Evolutionary conservation across 2,113 vertebrate species (phyloP), one percentile per base, ranked within the genome.

Genomic region (Montifringilla adamsi): DNA sequence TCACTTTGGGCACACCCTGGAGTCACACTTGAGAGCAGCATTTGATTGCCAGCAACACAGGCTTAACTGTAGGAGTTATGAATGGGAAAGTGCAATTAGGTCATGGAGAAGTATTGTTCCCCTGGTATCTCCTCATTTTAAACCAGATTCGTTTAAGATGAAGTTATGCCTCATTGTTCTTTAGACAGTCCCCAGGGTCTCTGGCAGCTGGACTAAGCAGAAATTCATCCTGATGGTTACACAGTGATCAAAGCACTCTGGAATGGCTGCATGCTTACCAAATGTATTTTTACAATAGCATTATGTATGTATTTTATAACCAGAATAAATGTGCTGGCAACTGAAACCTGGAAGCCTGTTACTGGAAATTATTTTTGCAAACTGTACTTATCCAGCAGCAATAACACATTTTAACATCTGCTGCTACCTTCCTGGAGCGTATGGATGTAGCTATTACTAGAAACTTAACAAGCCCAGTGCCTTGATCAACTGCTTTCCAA

Each of bases 361-460:
- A 77, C 64, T 85, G 75, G 81, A 92, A 95, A 78, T 76, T 43
- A 77, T 91, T 97, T 96, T 96, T 67, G 39, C 64, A 94, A 93
- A 91, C 73, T 89, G 31, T 77, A 93, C 91, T 95, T 94, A 96
- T 89, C 77, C 83, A 63, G 68, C 50, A 47, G 85, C 76, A 93
- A 75, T 90, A 91, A 90, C 60, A 56, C 76, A 81, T 93, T 96
- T 94, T 78, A 96, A 89, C 90, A 87, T 92, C 76, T 92, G 94
- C 63, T 90, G 56, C 81, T 96, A 87, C 92, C 85, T 94, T 96
- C n/a, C 76, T 87, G 88, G 44, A 96, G 44, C 2, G 6, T 81
- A 80, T 85, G 39, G 73, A 82, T 52, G 80, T 46, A 87, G 79
- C 77, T 63, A 5, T 75, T 95, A 87, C 80, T 22, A 44, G 52